These are phyloP conservation scores for Polyergus mexicanus DNA, from an alignment of 1,140 invertebrate genomes.

Conservation along the genomic window DNA sequence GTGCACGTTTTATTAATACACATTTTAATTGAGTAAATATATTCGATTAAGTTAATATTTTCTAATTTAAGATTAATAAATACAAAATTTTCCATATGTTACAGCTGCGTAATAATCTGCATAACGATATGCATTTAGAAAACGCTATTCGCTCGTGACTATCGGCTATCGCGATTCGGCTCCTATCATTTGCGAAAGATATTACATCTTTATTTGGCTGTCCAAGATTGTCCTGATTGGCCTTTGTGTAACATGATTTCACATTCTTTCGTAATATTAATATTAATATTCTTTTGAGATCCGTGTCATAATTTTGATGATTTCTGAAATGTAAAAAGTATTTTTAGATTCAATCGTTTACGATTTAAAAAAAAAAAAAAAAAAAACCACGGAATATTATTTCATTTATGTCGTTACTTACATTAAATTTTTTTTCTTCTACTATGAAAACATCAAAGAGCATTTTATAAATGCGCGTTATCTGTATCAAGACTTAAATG, in stretches of 20 bases:
- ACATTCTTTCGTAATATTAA: neutral
- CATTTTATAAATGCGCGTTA: neutral
- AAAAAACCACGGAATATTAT: neutral
- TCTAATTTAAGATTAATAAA: neutral
- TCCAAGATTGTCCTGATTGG: neutral
- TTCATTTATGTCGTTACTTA: neutral
- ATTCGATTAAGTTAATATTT: neutral
- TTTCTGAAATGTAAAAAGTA: neutral
- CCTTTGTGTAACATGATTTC: neutral
- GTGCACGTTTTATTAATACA: neutral
- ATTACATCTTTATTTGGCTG: neutral
- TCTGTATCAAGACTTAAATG: neutral
- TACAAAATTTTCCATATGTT: neutral
- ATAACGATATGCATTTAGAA: neutral
- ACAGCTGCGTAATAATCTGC: neutral
- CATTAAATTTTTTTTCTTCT: neutral
- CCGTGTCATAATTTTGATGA: neutral
- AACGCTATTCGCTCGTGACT: neutral
- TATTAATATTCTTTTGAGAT: neutral
- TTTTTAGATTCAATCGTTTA: neutral
- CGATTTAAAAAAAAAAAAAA: neutral
- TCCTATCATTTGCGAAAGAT: neutral
- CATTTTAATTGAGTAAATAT: neutral
- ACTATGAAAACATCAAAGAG: slow-evolving; percentile 1
- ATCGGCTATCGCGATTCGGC: neutral